Conservation (phyloP, 2,113 vertebrate genomes). For the Sebastes schlegelii region DNA sequence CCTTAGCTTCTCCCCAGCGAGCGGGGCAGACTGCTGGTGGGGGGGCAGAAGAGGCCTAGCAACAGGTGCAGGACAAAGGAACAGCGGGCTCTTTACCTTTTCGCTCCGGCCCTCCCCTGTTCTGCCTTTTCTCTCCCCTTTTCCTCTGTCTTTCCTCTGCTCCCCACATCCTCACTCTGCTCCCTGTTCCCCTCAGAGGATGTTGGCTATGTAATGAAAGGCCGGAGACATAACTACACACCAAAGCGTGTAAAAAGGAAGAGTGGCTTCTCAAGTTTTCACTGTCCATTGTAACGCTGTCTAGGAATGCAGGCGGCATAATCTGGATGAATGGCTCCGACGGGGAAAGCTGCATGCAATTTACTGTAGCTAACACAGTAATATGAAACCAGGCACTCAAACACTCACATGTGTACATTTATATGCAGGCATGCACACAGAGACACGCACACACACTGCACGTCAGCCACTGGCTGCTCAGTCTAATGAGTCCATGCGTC, state of each 20-base stretch:
- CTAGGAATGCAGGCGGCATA: conserved; percentile 70
- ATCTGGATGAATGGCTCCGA: conserved; percentile 70
- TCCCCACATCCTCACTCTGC: conserved; percentile 34
- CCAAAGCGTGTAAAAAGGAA: conserved; percentile 37
- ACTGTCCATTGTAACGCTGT: conserved; percentile 69
- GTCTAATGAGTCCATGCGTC: conserved; percentile 31
- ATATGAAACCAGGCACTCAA: conserved; percentile 69
- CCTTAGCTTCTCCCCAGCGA: conserved; percentile 42
- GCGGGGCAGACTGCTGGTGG: conserved; percentile 39
- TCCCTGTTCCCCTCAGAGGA: conserved; percentile 50
- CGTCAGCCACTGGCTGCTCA: conserved; percentile 13
- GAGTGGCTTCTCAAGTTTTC: conserved; percentile 71
- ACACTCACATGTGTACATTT: conserved; percentile 72
- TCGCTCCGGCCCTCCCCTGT: conserved; percentile 55
- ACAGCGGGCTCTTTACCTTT: conserved; percentile 79
- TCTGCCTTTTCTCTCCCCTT: conserved; percentile 39
- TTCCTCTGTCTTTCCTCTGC: conserved; percentile 36
- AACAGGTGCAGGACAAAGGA: conserved; percentile 83
- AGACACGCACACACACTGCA: conserved; percentile 22
- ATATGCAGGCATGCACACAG: conserved; percentile 50
- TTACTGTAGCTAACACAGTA: conserved; percentile 78
- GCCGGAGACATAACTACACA: conserved; percentile 38
- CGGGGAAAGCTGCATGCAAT: conserved; percentile 76
- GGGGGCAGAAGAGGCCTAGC: conserved; percentile 74
- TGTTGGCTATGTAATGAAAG: conserved; percentile 50